Evolutionary conservation across 2,888 invertebrate genomes (phyloP).

Genomic region (Schrankia costaestrigalis): DNA sequence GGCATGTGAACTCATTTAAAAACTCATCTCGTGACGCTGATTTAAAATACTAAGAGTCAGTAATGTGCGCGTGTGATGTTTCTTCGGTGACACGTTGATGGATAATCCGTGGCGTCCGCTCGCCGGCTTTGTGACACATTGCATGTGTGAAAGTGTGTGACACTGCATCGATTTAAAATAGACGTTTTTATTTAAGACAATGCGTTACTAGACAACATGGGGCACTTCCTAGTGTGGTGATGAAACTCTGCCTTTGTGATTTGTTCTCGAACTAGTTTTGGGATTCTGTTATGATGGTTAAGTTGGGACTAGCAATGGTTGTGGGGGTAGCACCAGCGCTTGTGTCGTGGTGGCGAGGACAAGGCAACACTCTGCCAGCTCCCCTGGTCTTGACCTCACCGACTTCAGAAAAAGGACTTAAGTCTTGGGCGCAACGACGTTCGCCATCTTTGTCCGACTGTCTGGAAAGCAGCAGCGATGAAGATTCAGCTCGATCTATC

Average conservation of each 20-base stretch:
- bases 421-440: conserved; percentile 57
- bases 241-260: conserved; percentile 29
- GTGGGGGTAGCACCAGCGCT: conserved; percentile 76
- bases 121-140: conserved; percentile 54
- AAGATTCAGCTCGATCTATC: conserved; percentile 69
- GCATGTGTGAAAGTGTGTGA: conserved; percentile 56
- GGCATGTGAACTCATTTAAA: conserved; percentile 30
- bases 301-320: conserved; percentile 73
- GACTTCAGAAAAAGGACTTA: conserved; percentile 51
- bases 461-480: conserved; percentile 70
- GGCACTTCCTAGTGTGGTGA: conserved; percentile 43
- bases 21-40: conserved; percentile 17
- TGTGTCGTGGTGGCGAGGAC: conserved; percentile 75
- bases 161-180: conserved; percentile 64
- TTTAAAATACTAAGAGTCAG: conserved; percentile 21
- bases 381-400: conserved; percentile 43
- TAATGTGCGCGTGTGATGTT: conserved; percentile 32
- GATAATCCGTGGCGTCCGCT: conserved; percentile 49
- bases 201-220: conserved; percentile 34
- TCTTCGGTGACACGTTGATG: conserved; percentile 44
- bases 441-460: conserved; percentile 76
- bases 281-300: conserved; percentile 57
- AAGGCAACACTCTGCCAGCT: conserved; percentile 48
- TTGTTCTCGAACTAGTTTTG: conserved; percentile 10
- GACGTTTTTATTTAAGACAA: conserved; percentile 64